Conservation (phyloP, 1,140 invertebrate species). For the Drosophila asahinai region DNA sequence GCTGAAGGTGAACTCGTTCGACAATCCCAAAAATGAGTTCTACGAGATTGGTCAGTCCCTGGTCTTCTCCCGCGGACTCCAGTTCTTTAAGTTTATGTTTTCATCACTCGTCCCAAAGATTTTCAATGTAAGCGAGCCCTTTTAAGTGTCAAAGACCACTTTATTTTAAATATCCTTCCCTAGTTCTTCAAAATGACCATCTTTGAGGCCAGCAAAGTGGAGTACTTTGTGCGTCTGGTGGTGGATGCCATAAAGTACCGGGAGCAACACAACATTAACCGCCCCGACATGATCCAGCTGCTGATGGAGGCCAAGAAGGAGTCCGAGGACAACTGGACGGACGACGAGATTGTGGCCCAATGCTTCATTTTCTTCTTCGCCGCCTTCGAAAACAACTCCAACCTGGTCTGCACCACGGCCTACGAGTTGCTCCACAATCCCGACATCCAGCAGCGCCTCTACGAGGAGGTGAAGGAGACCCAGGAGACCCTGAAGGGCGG, state of each 20-base stretch:
- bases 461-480: slow-evolving; percentile 86
- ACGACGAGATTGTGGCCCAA: slow-evolving; percentile 86
- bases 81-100: slow-evolving; percentile 73
- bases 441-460: slow-evolving; percentile 87
- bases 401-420: slow-evolving; percentile 85
- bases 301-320: slow-evolving; percentile 85
- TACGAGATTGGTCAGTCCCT: slow-evolving; percentile 84
- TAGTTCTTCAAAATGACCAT: slow-evolving; percentile 56
- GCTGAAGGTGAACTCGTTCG: slow-evolving; percentile 85
- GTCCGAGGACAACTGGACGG: slow-evolving; percentile 83
- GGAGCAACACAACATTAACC: slow-evolving; percentile 77
- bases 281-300: slow-evolving; percentile 86
- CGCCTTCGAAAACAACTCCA: slow-evolving; percentile 89
- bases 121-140: slow-evolving; percentile 45
- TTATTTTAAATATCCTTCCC: slow-evolving; percentile 21
- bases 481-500: slow-evolving; percentile 84
- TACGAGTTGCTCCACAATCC: slow-evolving; percentile 87
- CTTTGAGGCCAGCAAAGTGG: slow-evolving; percentile 59
- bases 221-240: slow-evolving; percentile 78
- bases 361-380: slow-evolving; percentile 86
- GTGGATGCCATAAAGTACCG: slow-evolving; percentile 82
- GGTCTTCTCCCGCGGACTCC: slow-evolving; percentile 72
- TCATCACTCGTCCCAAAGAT: slow-evolving; percentile 40
- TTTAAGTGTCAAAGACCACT: too few relatives aligned
- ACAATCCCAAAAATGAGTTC: slow-evolving; percentile 85